Percentiles rank a stretch among this genome's conserved stretches.
These are phyloP conservation scores for Pseudoips prasinana DNA, from an alignment of 2,888 invertebrate genomes.

Conservation along the genomic window DNA sequence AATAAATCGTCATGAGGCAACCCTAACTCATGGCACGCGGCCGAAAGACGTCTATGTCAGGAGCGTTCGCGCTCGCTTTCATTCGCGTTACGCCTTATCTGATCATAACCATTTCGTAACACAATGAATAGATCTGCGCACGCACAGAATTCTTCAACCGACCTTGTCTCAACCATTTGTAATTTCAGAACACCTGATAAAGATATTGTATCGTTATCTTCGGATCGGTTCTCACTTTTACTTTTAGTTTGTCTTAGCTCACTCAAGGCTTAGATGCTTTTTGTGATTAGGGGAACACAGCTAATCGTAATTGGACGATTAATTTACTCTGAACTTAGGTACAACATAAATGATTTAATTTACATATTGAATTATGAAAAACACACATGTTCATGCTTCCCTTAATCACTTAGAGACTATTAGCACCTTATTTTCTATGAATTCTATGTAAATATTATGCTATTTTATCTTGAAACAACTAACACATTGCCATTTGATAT, in stretches of 20 bases:
- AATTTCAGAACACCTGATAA: conserved; percentile 57
- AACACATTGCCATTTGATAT: too few relatives aligned
- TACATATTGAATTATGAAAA: too few relatives aligned
- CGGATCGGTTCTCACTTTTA: conserved; percentile 44
- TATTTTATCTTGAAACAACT: too few relatives aligned
- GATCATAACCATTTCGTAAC: conserved; percentile 65
- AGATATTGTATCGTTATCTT: conserved; percentile 47
- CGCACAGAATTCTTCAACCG: conserved; percentile 59
- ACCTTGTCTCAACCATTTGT: conserved; percentile 63
- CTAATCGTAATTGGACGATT: not conserved
- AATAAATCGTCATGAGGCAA: conserved; percentile 5
- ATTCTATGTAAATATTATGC: too few relatives aligned
- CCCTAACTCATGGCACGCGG: conserved; percentile 30
- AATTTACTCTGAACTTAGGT: too few relatives aligned
- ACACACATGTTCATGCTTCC: too few relatives aligned
- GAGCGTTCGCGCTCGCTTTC: conserved; percentile 54
- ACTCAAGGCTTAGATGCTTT: conserved; percentile 23
- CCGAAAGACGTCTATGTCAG: conserved; percentile 48
- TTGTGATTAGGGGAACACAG: not conserved
- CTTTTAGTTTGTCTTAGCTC: conserved; percentile 39
- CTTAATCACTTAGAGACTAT: too few relatives aligned
- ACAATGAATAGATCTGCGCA: conserved; percentile 40
- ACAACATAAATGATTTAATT: too few relatives aligned
- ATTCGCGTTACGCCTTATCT: conserved; percentile 60
- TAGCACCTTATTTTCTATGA: too few relatives aligned